Evolutionary conservation across 2,113 vertebrate species (phyloP).

Genomic region (Lota lota): DNA sequence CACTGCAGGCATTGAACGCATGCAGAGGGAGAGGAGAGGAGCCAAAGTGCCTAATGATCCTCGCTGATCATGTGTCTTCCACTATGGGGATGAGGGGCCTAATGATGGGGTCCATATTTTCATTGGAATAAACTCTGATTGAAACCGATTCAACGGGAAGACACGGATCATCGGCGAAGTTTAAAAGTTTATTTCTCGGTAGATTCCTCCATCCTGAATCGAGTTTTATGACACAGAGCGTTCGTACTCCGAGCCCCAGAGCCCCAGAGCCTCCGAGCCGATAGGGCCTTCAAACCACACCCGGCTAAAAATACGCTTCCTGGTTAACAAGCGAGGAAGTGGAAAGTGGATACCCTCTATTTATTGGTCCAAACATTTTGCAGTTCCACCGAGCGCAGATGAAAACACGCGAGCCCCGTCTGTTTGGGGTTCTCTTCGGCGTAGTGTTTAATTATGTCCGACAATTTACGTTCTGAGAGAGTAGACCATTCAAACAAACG

Average conservation of each 20-base stretch:
- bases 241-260: no score
- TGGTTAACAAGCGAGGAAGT: conserved; percentile 64
- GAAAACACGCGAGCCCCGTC: conserved; percentile 37
- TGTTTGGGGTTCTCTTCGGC: conserved; percentile 33
- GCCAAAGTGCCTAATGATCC: conserved; percentile 48
- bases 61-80: conserved; percentile 55
- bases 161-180: no score
- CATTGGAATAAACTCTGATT: conserved; percentile 51
- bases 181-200: no score
- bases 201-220: no score
- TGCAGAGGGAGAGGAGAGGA: no score
- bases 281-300: conserved; percentile 45
- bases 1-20: conserved; percentile 21
- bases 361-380: conserved; percentile 63
- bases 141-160: conserved; percentile 7
- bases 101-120: conserved; percentile 57
- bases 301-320: conserved; percentile 34
- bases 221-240: no score
- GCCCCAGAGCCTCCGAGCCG: conserved; percentile 21
- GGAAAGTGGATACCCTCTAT: conserved; percentile 61
- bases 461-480: conserved; percentile 61
- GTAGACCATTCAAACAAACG: conserved; percentile 32
- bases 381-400: conserved; percentile 47
- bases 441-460: conserved; percentile 63
- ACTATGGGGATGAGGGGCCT: conserved; percentile 33